These are phyloP conservation scores for Pygocentrus nattereri DNA, from an alignment of 2,797 vertebrate genomes.

Conservation along the genomic window DNA sequence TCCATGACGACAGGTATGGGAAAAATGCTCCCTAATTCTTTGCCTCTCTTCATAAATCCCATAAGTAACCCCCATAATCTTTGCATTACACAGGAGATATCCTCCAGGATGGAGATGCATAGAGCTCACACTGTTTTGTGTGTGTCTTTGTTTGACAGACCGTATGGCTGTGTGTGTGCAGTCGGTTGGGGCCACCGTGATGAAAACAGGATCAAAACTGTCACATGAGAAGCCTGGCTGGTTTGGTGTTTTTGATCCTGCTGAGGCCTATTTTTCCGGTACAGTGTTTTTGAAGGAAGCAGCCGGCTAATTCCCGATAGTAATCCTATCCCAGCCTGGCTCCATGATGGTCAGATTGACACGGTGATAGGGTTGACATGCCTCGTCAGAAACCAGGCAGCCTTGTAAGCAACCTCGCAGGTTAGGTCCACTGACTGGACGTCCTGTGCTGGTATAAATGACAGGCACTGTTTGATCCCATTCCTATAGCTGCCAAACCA, in stretches of 20 bases:
- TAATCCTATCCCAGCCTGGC: slow-evolving; percentile 35
- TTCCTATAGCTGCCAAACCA: neutral
- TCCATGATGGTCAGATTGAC: slow-evolving; percentile 27
- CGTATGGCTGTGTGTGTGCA: slow-evolving; percentile 14
- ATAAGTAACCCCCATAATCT: slow-evolving; percentile 47
- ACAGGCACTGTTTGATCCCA: neutral
- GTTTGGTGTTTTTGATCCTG: slow-evolving; percentile 33
- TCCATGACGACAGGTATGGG: neutral
- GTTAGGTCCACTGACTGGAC: neutral
- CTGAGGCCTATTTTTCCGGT: slow-evolving; percentile 36
- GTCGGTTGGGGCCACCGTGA: slow-evolving; percentile 41
- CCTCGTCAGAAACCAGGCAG: slow-evolving; percentile 13
- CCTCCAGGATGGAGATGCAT: neutral
- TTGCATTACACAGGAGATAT: slow-evolving; percentile 38
- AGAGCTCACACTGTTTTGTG: slow-evolving; percentile 34
- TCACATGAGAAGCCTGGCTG: slow-evolving; percentile 49
- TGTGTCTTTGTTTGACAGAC: neutral
- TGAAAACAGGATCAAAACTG: slow-evolving; percentile 61
- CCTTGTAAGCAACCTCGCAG: slow-evolving; percentile 11
- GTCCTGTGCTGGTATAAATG: neutral
- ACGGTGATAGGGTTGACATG: slow-evolving; percentile 21
- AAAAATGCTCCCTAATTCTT: neutral
- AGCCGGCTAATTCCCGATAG: slow-evolving; percentile 34
- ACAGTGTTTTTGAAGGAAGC: slow-evolving; percentile 44
- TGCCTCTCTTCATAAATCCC: slow-evolving; percentile 42